A percentile compares a stretch with the other conserved stretches of the same genome.
Evolutionary conservation across 2,888 invertebrate genomes (phyloP).

Genomic region (Abscondita cerata): DNA sequence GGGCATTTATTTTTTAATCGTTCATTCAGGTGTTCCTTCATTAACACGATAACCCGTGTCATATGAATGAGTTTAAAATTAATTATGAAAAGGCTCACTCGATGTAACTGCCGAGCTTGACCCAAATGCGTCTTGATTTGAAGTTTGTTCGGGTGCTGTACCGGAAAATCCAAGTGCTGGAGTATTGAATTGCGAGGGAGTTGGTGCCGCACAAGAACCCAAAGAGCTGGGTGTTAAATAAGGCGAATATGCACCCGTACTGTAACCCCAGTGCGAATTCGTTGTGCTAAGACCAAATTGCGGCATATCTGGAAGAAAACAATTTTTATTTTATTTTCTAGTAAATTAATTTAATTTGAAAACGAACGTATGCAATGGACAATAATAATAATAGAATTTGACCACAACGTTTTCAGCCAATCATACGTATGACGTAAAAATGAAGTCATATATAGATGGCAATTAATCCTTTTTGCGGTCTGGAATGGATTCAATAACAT

Average conservation of each 20-base stretch:
- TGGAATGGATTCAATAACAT: conserved; percentile 54
- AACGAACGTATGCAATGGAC: background rate
- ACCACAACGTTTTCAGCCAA: conserved; percentile 16
- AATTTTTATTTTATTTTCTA: background rate
- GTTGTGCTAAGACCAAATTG: conserved; percentile 85
- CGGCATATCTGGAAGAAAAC: conserved; percentile 75
- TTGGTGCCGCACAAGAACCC: conserved; percentile 78
- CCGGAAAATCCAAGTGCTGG: conserved; percentile 77
- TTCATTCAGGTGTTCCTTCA: too few relatives aligned
- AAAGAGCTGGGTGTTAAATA: conserved; percentile 74
- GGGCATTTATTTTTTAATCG: too few relatives aligned
- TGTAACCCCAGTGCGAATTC: conserved; percentile 89
- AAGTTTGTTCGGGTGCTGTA: conserved; percentile 69
- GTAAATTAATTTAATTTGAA: background rate
- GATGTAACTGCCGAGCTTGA: conserved; percentile 55
- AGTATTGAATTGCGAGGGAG: conserved; percentile 74
- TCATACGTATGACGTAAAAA: conserved; percentile 22
- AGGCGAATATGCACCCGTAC: conserved; percentile 85
- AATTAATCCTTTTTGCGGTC: conserved; percentile 56
- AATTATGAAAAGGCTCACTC: conserved; percentile 47
- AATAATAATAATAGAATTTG: conserved; percentile 4
- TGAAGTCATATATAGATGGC: conserved; percentile 47
- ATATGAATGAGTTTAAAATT: too few relatives aligned
- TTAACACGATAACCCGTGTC: too few relatives aligned
- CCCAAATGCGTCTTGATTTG: conserved; percentile 60